A percentile compares a stretch with the other conserved stretches of the same genome.
Evolutionary conservation across 2,888 invertebrate genomes (phyloP).

Genomic region (Caenorhabditis doughertyi): DNA sequence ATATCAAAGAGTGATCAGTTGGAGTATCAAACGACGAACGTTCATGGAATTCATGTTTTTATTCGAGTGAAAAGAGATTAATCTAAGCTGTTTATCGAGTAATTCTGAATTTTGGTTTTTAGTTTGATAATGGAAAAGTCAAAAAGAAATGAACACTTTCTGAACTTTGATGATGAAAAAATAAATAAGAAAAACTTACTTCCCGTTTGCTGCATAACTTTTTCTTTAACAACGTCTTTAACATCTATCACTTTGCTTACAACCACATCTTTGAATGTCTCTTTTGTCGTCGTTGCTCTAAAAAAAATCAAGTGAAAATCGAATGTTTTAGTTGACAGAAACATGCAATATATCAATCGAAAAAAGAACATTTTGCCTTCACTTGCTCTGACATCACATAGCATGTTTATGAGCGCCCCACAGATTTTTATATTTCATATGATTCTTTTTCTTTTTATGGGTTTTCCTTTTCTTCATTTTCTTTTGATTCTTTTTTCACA

Average conservation of each 20-base stretch:
- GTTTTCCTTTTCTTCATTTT: constrained; percentile 35
- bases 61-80: background rate
- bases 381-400: constrained; percentile 31
- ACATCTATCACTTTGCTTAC: constrained; percentile 76
- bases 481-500: constrained; percentile 8
- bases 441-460: constrained; percentile 26
- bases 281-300: constrained; percentile 73
- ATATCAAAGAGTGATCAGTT: too few relatives aligned
- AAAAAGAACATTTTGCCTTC: constrained; percentile 31
- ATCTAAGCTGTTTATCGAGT: background rate
- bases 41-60: background rate
- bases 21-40: background rate
- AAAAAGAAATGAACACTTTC: background rate
- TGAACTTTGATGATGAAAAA: background rate
- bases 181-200: constrained; percentile 70
- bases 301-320: constrained; percentile 30
- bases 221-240: constrained; percentile 79
- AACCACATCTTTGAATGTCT: constrained; percentile 76
- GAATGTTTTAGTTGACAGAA: constrained; percentile 1
- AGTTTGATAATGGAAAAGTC: too few relatives aligned
- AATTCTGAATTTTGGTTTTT: background rate
- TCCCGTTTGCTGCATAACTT: constrained; percentile 81
- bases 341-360: constrained; percentile 32
- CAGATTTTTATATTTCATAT: constrained; percentile 50
- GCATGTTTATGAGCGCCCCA: constrained; percentile 51